A percentile compares a stretch with the other conserved stretches of the same genome.
Conservation (phyloP, 2,888 invertebrate species). For the Tricholauxania praeusta region DNA sequence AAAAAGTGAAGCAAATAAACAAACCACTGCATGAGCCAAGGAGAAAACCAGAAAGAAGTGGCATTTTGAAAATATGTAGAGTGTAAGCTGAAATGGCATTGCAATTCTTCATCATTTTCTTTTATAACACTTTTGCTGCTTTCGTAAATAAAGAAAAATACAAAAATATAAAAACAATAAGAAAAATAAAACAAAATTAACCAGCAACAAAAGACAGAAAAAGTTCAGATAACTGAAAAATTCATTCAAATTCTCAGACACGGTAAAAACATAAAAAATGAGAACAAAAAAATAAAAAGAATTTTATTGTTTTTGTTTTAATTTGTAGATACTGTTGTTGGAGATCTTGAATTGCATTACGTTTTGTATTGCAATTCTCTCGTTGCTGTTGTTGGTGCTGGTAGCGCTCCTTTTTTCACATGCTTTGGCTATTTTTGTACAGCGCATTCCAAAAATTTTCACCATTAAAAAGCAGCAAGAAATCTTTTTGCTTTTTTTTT, state of each 20-base stretch:
- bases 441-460: constrained; percentile 26
- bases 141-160: background rate
- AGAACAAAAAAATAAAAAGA: background rate
- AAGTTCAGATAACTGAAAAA: constrained; percentile 38
- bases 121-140: background rate
- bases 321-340: no score
- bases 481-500: background rate
- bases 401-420: constrained; percentile 40
- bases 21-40: background rate
- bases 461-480: background rate
- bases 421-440: background rate
- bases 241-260: constrained; percentile 40
- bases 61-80: no score
- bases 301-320: no score
- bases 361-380: background rate
- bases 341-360: no score
- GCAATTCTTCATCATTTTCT: constrained; percentile 4
- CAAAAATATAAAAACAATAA: background rate
- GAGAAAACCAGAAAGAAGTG: background rate
- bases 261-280: background rate
- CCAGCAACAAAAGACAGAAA: constrained; percentile 18
- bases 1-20: background rate
- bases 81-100: background rate
- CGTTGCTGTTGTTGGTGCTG: constrained; percentile 38
- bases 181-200: background rate